Percentiles rank a stretch among this genome's conserved stretches.
Conservation (phyloP, 2,113 vertebrate species). For the Pogona vitticeps region DNA sequence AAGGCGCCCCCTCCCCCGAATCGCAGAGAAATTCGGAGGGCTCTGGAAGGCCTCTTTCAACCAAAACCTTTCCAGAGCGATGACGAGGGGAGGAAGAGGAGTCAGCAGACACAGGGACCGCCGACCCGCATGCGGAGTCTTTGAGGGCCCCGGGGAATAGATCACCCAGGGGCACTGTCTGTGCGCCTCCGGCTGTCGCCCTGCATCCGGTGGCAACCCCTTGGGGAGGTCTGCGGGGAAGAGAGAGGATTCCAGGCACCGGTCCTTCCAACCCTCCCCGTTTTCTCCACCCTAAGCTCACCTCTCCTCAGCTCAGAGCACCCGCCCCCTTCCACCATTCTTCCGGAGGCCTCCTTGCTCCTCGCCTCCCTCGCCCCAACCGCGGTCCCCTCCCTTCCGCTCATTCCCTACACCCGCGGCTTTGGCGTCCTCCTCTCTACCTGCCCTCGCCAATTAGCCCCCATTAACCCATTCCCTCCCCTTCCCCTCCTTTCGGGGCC, state of each 20-base stretch:
- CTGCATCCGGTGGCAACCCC: no score
- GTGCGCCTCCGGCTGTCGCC: no score
- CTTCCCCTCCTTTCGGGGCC: no score
- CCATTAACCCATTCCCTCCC: no score
- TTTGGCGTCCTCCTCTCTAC: not conserved
- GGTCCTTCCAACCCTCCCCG: not conserved
- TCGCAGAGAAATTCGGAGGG: no score
- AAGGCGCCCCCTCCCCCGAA: no score
- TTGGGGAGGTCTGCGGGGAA: no score
- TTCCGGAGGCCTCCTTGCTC: not conserved
- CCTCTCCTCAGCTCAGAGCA: not conserved
- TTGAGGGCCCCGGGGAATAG: not conserved
- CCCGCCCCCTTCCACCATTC: not conserved
- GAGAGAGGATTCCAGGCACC: no score
- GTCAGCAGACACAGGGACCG: no score
- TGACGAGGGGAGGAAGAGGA: no score
- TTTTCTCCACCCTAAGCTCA: not conserved
- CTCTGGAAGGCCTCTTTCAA: not conserved
- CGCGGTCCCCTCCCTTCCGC: not conserved
- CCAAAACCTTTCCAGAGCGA: not conserved
- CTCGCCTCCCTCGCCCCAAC: not conserved
- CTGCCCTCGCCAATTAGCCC: not conserved
- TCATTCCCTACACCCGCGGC: not conserved
- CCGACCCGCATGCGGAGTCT: no score
- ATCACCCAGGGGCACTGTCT: no score